phyloP scores from a whole-genome alignment of 2,113 vertebrate species.

The Pygoscelis antarcticus region DNA sequence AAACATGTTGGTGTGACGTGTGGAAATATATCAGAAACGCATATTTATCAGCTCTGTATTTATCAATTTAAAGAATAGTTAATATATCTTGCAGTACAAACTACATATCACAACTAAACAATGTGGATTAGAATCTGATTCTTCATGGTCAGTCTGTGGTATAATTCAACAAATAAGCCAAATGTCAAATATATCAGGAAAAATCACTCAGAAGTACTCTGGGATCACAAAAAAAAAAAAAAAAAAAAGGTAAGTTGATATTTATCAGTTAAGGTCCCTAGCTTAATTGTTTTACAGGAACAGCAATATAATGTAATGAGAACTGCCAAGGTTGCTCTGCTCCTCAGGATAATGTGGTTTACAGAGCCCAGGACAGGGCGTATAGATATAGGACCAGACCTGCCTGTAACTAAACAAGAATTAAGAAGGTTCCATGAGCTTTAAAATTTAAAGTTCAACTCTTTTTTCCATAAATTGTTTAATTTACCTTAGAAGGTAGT shows the following conservation, averaged over 20 bases:
- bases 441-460: neutral
- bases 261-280: neutral
- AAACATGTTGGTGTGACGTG: accelerated
- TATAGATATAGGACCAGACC: neutral
- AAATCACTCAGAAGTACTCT: neutral
- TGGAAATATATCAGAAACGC: neutral
- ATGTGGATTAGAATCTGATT: neutral
- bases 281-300: neutral
- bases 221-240: neutral
- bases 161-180: neutral
- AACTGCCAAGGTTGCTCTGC: neutral
- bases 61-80: neutral
- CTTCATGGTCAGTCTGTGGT: neutral
- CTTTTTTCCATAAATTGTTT: neutral
- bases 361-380: neutral
- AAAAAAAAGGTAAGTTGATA: neutral
- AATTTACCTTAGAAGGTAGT: neutral
- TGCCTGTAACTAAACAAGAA: neutral
- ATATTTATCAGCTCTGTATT: neutral
- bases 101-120: neutral
- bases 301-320: neutral
- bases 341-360: neutral
- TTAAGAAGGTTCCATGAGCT: neutral
- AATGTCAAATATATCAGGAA: neutral
- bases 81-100: neutral